Evolutionary conservation across 2,888 invertebrate species (phyloP).

Genomic region (Chloroclystis v-ata): DNA sequence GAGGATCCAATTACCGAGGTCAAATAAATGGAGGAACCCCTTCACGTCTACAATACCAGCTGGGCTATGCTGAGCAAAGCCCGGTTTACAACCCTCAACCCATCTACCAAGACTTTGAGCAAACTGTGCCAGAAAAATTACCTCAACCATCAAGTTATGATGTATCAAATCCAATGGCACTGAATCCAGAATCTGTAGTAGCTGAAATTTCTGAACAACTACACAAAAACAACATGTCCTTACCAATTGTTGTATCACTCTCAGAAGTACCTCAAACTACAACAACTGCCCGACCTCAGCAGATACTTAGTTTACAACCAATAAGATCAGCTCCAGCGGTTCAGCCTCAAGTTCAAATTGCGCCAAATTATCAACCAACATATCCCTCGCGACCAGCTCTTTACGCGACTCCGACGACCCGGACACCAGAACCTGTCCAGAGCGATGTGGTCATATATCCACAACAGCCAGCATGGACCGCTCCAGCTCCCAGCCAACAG

Average conservation of each 20-base stretch:
- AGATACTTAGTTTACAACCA: background rate
- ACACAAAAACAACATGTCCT: too few relatives aligned
- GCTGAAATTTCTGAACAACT: too few relatives aligned
- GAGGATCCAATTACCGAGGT: slow-evolving; percentile 30
- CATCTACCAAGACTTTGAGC: background rate
- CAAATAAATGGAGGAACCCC: slow-evolving; percentile 19
- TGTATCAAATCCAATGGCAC: too few relatives aligned
- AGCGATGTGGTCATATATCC: too few relatives aligned
- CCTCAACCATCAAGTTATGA: too few relatives aligned
- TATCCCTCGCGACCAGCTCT: background rate
- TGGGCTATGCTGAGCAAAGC: background rate
- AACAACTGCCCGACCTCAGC: too few relatives aligned
- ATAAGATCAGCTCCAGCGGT: background rate
- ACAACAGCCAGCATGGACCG: background rate
- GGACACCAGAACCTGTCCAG: slow-evolving; percentile 1
- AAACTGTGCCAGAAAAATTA: background rate
- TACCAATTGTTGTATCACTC: too few relatives aligned
- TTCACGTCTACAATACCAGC: slow-evolving; percentile 3
- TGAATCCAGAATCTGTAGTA: too few relatives aligned
- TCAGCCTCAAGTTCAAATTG: background rate
- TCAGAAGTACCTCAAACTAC: too few relatives aligned
- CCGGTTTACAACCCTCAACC: slow-evolving; percentile 10
- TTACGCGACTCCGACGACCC: background rate
- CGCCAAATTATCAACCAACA: background rate
- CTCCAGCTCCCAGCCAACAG: background rate